A percentile compares a stretch with the other conserved stretches of the same genome.
Evolutionary conservation across 1,140 invertebrate species (phyloP).

Genomic region (Episyrphus balteatus): DNA sequence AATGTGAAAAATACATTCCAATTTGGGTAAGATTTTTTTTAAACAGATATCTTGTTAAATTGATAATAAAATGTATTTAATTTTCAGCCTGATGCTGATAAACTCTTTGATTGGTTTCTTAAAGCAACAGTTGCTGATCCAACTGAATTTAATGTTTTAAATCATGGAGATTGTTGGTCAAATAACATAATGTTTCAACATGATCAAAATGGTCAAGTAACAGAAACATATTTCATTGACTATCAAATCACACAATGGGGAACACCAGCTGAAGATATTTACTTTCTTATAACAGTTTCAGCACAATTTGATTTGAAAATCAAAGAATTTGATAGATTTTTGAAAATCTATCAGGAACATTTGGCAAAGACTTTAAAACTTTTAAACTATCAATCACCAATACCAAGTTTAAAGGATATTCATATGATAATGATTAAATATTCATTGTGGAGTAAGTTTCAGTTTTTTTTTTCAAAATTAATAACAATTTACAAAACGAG

Average conservation of each 20-base stretch:
- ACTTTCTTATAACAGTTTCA: conserved; percentile 21
- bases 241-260: conserved; percentile 23
- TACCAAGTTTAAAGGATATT: conserved; percentile 34
- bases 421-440: conserved; percentile 10
- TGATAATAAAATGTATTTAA: too few relatives aligned
- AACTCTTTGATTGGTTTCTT: not conserved
- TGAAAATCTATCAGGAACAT: conserved; percentile 23
- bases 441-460: too few relatives aligned
- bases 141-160: conserved; percentile 46
- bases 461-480: too few relatives aligned
- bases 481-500: too few relatives aligned
- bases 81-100: conserved; percentile 1
- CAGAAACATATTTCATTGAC: conserved; percentile 12
- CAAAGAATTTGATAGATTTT: conserved; percentile 20
- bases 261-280: conserved; percentile 22
- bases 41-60: too few relatives aligned
- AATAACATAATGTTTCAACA: conserved; percentile 38
- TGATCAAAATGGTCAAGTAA: conserved; percentile 25
- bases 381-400: conserved; percentile 11
- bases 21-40: not conserved
- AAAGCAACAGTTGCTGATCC: conserved; percentile 23
- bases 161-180: conserved; percentile 47
- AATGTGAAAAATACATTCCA: conserved; percentile 18
- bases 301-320: conserved; percentile 17
- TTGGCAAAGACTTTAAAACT: conserved; percentile 19